A percentile compares a stretch with the other conserved stretches of the same genome.
Evolutionary conservation across 2,113 vertebrate species (phyloP).

Genomic region (Neolamprologus ventralis): DNA sequence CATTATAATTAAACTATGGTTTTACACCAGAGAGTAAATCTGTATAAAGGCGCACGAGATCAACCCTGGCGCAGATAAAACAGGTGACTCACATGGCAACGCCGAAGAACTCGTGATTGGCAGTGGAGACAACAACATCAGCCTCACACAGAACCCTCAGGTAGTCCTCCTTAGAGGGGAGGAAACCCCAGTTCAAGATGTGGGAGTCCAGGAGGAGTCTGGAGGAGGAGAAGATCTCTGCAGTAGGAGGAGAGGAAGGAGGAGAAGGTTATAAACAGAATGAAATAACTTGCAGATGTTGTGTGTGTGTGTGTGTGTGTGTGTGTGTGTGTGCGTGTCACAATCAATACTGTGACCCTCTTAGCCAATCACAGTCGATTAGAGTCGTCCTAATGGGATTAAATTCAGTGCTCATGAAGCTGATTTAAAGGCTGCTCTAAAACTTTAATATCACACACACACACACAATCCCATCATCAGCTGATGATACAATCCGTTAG

Average conservation of each 20-base stretch:
- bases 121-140: constrained; percentile 92
- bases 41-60: neutral
- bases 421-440: constrained; percentile 61
- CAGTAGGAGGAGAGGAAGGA: neutral
- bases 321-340: neutral
- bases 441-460: constrained; percentile 52
- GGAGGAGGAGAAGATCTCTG: constrained; percentile 79
- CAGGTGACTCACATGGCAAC: constrained; percentile 84
- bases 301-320: neutral
- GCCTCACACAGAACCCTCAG: constrained; percentile 80
- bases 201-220: constrained; percentile 71
- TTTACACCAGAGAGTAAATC: neutral
- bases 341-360: constrained; percentile 59
- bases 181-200: constrained; percentile 88
- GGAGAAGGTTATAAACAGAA: neutral
- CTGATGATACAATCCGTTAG: constrained; percentile 46
- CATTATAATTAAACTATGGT: neutral
- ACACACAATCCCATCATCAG: constrained; percentile 55
- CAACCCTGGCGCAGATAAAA: neutral
- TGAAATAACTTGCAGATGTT: neutral
- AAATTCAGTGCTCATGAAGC: constrained; percentile 51
- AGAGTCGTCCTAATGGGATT: constrained; percentile 65
- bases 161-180: constrained; percentile 83
- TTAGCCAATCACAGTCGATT: constrained; percentile 64
- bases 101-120: constrained; percentile 95